Base-by-base conservation (phyloP, 2,113 vertebrate genomes). In the Cephalopterus ornatus region DNA sequence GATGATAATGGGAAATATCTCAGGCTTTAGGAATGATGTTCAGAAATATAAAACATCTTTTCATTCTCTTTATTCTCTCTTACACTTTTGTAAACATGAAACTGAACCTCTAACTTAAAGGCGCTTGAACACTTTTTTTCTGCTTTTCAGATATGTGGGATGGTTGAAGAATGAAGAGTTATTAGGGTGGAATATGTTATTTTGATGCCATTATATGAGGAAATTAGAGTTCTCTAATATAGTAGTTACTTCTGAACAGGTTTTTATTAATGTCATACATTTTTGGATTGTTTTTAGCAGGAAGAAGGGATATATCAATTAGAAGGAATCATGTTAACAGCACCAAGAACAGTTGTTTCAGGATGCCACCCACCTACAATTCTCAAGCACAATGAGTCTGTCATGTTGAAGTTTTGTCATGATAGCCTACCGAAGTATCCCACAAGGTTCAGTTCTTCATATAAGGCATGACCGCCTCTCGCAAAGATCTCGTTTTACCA, bases 261-360 rank as follows among this genome's bases (percentile, higher is more conserved):
- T 5, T 87, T 81, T 88, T 50, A 67, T 21, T 62, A 74, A n/a
- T 7, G 5, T 33, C 12, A 0, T 46, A 70, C 4, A 39, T 65
- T 76, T 8, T 75, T 87, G 27, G 47, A 47, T 79, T 82, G 24
- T 6, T 79, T 79, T 82, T 41, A 71, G 14, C 37, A 72, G 56
- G 67, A 89, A 82, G 16, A 47, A 67, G 32, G 59, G 5, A 82
- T 68, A n/a, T n/a, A 61, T 55, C 58, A 82, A 28, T 87, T 82
- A 88, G 22, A 94, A 74, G 35, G 10, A 20, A 61, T 65, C 18
- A 21, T 53, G 47, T 49, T 79, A 92, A 11, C 58, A 92, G 52
- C 30, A 76, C 52, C 85, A 88, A 93, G 78, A 94, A 14, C 6
- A 75, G 24, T 61, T 55, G 24, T 55, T 94, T 75, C 65, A 78